Base-by-base conservation (phyloP, 2,797 vertebrate species). In the Oreortyx pictus region DNA sequence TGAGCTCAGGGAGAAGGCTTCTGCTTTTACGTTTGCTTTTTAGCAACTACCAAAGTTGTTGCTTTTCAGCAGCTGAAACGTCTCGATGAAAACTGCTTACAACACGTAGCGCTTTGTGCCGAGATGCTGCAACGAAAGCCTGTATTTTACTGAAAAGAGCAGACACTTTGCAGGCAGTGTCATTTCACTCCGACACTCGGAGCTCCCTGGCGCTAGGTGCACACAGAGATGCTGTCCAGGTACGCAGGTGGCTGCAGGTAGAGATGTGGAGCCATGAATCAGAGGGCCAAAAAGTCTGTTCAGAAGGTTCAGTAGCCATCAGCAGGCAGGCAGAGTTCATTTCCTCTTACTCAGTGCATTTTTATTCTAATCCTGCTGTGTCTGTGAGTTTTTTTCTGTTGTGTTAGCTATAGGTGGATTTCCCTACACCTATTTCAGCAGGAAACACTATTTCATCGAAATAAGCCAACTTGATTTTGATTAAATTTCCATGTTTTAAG, bases 11-110 rank as follows among this genome's bases (percentile, higher is more conserved):
- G 13, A 81, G 56, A 64, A 44, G 60, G 56, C 18, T 60, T 25
- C 87, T 77, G 49, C 70, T 81, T 74, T 47, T 12, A 22, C 8
- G 0, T 18, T 71, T 62, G 79, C 27, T 59, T 91, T 83, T 66
- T 25, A 87, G 71, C 89, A 90, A 6, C 68, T 61, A 46, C 82
- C 72, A 7, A 62, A 89, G 70, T 7, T 65, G 65, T 43, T 62
- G 39, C 72, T 46, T 90, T 82, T 14, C 85, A 92, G 82, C 76
- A 65, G 46, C 89, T 72, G 70, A 82, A 92, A 88, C 22, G 25
- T 52, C 94, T 80, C 7, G 27, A 91, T 92, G 92, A 27, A 95
- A 78, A 89, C 79, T 78, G 93, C 94, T 95, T 90, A 89, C 92
- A 93, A 60, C 87, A 83, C 82, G 89, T 87, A 78, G 91, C 89